Evolutionary conservation across 2,113 vertebrate species (phyloP), one percentile per base, ranked within the genome.

Genomic region (Sphaerodactylus townsendi): DNA sequence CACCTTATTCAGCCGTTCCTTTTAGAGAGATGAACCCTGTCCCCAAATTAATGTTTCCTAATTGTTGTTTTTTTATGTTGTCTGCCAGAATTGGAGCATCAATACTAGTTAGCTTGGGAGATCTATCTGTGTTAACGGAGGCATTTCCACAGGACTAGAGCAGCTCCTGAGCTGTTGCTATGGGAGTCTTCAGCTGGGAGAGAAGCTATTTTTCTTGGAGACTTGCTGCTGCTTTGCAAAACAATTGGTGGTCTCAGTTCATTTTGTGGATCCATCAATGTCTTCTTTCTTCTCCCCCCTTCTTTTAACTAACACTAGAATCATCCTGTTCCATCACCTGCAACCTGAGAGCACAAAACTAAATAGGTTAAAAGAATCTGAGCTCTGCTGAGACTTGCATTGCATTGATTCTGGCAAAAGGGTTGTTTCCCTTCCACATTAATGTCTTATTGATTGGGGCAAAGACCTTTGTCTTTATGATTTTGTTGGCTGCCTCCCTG

Each of bases 361-460:
- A 50, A 81, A 82, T 84, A 4, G 3, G 83, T 81, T 93, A 89
- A 86, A 64, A 77, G 85, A 75, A 89, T 85, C 79, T 80, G 74
- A 82, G 76, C 84, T 93, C 10, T 89, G 92, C 92, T 91, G 91
- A 94, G 94, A 90, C 59, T 62, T 3, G 64, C 91, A 90, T 17
- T 2, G n/a, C 77, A 92, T 95, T 21, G 92, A 95, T 96, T 93
- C 89, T 91, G 88, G 88, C 92, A 91, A 90, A 68, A 86, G 92
- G 93, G 90, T 94, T 48, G 93, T 96, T 95, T 93, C 86, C 89
- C 87, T 91, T 88, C 93, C 93, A 92, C 91, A 89, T 96, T 94
- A 94, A 93, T 89, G 93, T 90, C 87, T 83, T 93, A 92, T 94
- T 14, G 74, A 95, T 94, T 87, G 76, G 65, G 83, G 8, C 75